phyloP scores from a whole-genome alignment of 2,888 invertebrate species.

The Leptinotarsa juncta region DNA sequence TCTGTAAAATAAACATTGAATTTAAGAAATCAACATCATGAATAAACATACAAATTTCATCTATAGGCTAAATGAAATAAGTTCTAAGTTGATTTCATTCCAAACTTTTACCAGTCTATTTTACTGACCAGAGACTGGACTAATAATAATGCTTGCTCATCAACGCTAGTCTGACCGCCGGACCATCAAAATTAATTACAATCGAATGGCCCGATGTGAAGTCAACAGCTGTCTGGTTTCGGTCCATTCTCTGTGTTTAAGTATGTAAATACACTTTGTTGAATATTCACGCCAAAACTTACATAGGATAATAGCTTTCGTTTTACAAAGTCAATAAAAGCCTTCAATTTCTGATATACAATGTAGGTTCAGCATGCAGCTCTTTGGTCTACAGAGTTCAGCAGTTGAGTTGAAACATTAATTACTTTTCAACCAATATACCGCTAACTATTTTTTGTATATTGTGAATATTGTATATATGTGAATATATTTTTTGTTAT shows the following conservation, averaged over 20 bases:
- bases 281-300: conserved; percentile 36
- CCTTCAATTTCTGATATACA: conserved; percentile 35
- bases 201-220: conserved; percentile 57
- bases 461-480: no score
- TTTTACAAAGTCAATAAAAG: conserved; percentile 40
- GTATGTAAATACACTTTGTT: conserved; percentile 43
- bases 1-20: no score
- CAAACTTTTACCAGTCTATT: neutral
- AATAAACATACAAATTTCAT: no score
- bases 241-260: conserved; percentile 44
- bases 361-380: conserved; percentile 26
- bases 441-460: no score
- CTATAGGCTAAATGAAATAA: neutral
- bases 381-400: neutral
- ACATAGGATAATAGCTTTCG: conserved; percentile 37
- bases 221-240: conserved; percentile 53
- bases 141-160: conserved; percentile 58
- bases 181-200: conserved; percentile 61
- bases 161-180: conserved; percentile 49
- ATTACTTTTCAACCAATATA: no score
- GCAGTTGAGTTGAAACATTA: no score
- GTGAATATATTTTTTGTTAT: no score
- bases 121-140: conserved; percentile 49
- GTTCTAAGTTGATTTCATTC: neutral
- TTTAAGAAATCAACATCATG: no score